phyloP scores from a whole-genome alignment of 92 coral and sea anemone genomes.

The Bergia puertoricense region DNA sequence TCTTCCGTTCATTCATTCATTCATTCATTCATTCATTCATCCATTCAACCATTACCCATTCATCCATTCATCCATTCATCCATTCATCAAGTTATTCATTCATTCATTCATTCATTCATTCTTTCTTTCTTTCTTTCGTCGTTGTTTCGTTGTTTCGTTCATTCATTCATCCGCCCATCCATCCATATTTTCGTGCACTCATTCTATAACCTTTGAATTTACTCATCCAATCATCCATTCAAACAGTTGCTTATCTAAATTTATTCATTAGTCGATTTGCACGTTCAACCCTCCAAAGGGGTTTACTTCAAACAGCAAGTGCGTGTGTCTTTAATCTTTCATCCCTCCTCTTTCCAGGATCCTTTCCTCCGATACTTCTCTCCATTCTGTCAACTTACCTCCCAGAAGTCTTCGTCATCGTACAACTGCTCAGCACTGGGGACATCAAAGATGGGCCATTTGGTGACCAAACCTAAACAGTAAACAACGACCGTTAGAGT shows the following conservation, averaged over 20 bases:
- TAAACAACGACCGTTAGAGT: too few species aligned
- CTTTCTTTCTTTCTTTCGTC: not conserved
- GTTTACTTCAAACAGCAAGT: not conserved
- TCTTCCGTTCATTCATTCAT: not conserved
- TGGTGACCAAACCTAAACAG: constrained; percentile 66
- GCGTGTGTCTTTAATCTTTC: not conserved
- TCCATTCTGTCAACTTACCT: constrained; percentile 51
- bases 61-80: not conserved
- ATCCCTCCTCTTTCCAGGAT: not conserved
- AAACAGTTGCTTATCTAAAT: too few species aligned
- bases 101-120: not conserved
- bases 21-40: too few species aligned
- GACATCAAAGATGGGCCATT: constrained; percentile 64
- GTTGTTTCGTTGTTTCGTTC: not conserved
- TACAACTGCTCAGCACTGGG: constrained; percentile 78
- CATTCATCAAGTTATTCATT: not conserved
- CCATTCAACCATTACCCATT: too few species aligned
- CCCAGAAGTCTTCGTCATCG: constrained; percentile 87
- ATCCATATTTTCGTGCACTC: not conserved
- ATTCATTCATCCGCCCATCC: not conserved
- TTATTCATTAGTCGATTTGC: not conserved
- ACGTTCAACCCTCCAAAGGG: not conserved
- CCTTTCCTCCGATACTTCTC: not conserved
- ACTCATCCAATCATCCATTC: not conserved
- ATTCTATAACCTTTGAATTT: too few species aligned